Percentiles rank a stretch among this genome's conserved stretches.
Conservation (phyloP, 2,888 invertebrate species). For the Trichogramma dendrolimi region DNA sequence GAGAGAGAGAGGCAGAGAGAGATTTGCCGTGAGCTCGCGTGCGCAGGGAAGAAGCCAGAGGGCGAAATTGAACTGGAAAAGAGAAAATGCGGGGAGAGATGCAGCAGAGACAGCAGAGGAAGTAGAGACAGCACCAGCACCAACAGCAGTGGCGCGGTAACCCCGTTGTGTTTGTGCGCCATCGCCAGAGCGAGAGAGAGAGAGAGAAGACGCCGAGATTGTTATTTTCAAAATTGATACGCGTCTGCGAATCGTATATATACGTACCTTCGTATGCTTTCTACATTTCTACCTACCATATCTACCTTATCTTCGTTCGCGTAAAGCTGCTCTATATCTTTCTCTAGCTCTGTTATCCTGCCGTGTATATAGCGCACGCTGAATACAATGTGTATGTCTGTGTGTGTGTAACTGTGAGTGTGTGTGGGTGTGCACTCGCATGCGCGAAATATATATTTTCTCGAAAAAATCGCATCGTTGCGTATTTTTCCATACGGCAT, state of each 20-base stretch:
- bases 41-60: constrained; percentile 29
- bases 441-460: no score
- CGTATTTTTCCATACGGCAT: no score
- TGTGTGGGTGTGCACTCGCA: no score
- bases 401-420: not conserved
- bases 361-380: not conserved
- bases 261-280: not conserved
- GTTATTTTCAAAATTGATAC: constrained; percentile 44
- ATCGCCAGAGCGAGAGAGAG: not conserved
- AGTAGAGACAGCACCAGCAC: constrained; percentile 1
- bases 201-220: constrained; percentile 33
- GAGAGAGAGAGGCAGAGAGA: constrained; percentile 26
- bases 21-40: constrained; percentile 23
- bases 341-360: not conserved
- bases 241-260: constrained; percentile 20
- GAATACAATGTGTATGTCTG: not conserved
- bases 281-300: no score
- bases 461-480: no score
- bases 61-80: constrained; percentile 26
- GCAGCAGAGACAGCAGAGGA: constrained; percentile 8
- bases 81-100: constrained; percentile 10
- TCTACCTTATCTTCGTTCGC: constrained; percentile 7
- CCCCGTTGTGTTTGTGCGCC: constrained; percentile 6
- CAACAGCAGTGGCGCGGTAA: no score
- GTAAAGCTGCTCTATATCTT: not conserved